Evolutionary conservation across 2,888 invertebrate species (phyloP), one percentile per base, ranked within the genome.

Genomic region (Subacronicta megacephala): DNA sequence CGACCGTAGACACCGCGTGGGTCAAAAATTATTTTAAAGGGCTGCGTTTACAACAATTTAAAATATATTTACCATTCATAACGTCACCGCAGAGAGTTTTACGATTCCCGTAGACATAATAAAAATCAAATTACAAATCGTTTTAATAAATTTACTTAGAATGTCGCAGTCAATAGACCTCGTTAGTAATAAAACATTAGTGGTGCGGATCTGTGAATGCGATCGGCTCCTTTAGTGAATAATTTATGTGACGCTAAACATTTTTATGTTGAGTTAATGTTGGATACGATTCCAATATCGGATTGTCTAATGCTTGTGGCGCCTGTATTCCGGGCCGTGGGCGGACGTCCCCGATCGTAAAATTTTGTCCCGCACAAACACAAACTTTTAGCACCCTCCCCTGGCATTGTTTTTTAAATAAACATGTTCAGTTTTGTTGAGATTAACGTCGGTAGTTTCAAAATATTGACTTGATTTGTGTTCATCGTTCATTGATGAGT

Each of bases 261-360:
- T 89, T 92, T 92, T 92, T 89, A 93, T 92, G 91, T 89, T 82
- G 87, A 87, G 90, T 92, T 93, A 92, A 92, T 85, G 89, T 87
- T 78, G 83, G 83, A 83, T 89, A 85, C 80, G 89, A 88, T 88
- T 86, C 84, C 83, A 81, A 85, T 92, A 92, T 92, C 90, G 88
- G 85, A 81, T 85, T 86, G 87, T 89, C 90, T 93, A 92, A 92
- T 93, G 92, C 79, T 68, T 78, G 81, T 89, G 93, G 93, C 93
- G 93, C 93, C 93, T 90, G 78, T 74, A 88, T 85, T 89, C 89
- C 87, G 87, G 80, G 60, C 75, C 72, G 77, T 80, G 77, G 81
- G 79, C 88, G 86, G 88, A 91, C 86, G 89, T 90, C 85, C 87
- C 83, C 77, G 72, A 74, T 85, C 88, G 89, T 92, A 89, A 93